Conservation (phyloP, 2,888 invertebrate genomes). For the Liopterus haemorrhoidalis region DNA sequence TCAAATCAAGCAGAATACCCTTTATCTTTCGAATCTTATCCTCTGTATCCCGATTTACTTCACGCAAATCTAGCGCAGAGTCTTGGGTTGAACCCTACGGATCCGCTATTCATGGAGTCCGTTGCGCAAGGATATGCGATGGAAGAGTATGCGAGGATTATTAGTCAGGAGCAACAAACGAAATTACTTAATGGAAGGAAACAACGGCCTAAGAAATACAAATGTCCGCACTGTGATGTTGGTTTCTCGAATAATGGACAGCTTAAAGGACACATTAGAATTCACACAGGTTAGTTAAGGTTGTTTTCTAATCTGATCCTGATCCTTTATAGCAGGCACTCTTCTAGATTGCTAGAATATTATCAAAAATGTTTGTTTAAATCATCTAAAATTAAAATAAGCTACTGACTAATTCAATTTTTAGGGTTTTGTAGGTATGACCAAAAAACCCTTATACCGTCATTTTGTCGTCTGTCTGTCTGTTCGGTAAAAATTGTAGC, state of each 20-base stretch:
- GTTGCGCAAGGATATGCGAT: constrained; percentile 48
- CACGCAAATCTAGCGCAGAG: constrained; percentile 31
- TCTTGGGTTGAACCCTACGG: constrained; percentile 31
- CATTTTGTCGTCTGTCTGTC: too few species aligned
- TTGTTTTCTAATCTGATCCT: constrained; percentile 10
- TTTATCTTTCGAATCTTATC: constrained; percentile 29
- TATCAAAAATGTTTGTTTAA: too few species aligned
- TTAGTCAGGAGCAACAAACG: constrained; percentile 63
- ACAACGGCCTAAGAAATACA: constrained; percentile 83
- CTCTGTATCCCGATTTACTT: constrained; percentile 30
- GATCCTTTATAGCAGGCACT: background rate
- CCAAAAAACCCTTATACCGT: too few species aligned
- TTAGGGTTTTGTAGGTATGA: too few species aligned
- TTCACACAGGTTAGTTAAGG: constrained; percentile 68
- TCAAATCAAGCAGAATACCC: constrained; percentile 12
- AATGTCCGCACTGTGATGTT: constrained; percentile 83
- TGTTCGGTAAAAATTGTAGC: too few species aligned
- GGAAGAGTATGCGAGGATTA: constrained; percentile 65
- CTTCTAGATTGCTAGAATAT: background rate
- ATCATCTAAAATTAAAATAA: too few species aligned
- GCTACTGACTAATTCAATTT: too few species aligned
- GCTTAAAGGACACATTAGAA: constrained; percentile 83
- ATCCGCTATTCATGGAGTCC: constrained; percentile 5
- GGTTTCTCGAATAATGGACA: constrained; percentile 94
- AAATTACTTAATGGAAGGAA: constrained; percentile 61